Conservation (phyloP, 2,888 invertebrate genomes). For the Euplexia lucipara region DNA sequence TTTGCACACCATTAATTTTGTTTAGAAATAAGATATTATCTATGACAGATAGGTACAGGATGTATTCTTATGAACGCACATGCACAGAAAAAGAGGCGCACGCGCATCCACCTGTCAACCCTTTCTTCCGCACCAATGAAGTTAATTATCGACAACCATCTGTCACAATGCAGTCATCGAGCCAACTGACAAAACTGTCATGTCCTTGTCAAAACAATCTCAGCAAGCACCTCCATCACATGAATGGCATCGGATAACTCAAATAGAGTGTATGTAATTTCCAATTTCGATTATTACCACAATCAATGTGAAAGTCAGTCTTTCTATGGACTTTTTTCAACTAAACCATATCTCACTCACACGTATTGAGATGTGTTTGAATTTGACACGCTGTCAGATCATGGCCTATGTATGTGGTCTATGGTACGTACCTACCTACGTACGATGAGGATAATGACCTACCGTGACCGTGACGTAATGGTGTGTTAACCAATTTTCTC, state of each 20-base stretch:
- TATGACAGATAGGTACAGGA: slow-evolving; percentile 25
- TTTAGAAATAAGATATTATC: slow-evolving; percentile 17
- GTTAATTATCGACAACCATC: slow-evolving; percentile 34
- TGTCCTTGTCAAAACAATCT: slow-evolving; percentile 39
- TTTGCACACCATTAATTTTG: slow-evolving; percentile 15
- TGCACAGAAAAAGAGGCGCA: slow-evolving; percentile 15
- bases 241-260: slow-evolving; percentile 46
- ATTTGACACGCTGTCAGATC: slow-evolving; percentile 44
- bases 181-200: slow-evolving; percentile 37
- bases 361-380: slow-evolving; percentile 31
- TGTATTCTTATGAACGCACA: slow-evolving; percentile 22
- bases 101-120: slow-evolving; percentile 26
- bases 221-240: slow-evolving; percentile 14
- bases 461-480: slow-evolving; percentile 37
- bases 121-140: slow-evolving; percentile 48
- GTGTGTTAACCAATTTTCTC: slow-evolving; percentile 25
- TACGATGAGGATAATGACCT: slow-evolving; percentile 31
- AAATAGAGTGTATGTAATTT: slow-evolving; percentile 58
- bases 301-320: slow-evolving; percentile 69
- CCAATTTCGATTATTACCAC: slow-evolving; percentile 60
- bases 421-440: neutral
- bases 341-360: slow-evolving; percentile 53
- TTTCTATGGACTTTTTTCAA: slow-evolving; percentile 64
- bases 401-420: slow-evolving; percentile 2
- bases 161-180: slow-evolving; percentile 35